A percentile compares a stretch with the other conserved stretches of the same genome.
Evolutionary conservation across 2,888 invertebrate genomes (phyloP).

Genomic region (Phengaris arion): DNA sequence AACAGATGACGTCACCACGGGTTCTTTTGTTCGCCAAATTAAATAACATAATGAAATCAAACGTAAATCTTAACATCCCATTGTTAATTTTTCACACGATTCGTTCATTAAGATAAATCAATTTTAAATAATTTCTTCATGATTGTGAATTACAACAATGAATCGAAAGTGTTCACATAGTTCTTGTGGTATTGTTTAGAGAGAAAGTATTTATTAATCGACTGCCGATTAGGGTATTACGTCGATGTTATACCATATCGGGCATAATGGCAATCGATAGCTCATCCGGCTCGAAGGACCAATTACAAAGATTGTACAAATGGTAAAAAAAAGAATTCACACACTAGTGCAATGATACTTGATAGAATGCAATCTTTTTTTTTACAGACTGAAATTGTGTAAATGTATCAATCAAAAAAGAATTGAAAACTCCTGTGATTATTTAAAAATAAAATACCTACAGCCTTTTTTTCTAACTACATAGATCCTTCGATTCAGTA

Average conservation of each 20-base stretch:
- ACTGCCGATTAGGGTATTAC: not conserved
- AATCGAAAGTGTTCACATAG: conserved; percentile 24
- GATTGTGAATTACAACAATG: conserved; percentile 20
- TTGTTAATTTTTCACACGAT: conserved; percentile 19
- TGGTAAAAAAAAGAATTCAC: not conserved
- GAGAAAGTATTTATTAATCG: conserved; percentile 27
- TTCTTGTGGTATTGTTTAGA: conserved; percentile 23
- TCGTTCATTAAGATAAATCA: conserved; percentile 15
- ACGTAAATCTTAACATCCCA: conserved; percentile 16
- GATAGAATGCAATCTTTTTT: too few species aligned
- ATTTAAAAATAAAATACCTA: too few species aligned
- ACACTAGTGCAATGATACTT: too few species aligned
- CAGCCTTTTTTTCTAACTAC: not conserved
- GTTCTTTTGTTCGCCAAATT: conserved; percentile 13
- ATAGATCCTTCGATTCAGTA: not conserved
- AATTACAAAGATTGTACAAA: not conserved
- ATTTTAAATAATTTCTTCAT: conserved; percentile 5
- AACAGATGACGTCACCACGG: not conserved
- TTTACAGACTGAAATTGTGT: too few species aligned
- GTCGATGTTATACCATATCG: conserved; percentile 13
- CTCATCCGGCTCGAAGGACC: conserved; percentile 18
- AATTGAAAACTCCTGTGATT: too few species aligned
- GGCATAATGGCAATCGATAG: not conserved
- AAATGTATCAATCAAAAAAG: too few species aligned
- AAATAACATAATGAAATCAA: conserved; percentile 18